Conservation (phyloP, 1,140 invertebrate species). For the Venustaconcha ellipsiformis region DNA sequence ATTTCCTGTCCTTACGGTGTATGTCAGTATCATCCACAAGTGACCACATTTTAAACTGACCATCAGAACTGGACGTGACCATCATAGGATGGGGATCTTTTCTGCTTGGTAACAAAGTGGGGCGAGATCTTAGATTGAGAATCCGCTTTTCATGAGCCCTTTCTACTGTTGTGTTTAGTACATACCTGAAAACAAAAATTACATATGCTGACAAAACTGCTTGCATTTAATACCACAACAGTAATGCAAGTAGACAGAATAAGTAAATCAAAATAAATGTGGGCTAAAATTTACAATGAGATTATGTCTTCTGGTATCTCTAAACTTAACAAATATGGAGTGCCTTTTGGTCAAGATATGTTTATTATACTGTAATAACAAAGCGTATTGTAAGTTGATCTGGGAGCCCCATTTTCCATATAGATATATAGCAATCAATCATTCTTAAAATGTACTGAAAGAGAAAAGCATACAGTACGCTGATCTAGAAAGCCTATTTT, state of each 20-base stretch:
- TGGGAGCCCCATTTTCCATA: no score
- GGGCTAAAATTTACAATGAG: neutral
- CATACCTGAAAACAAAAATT: conserved; percentile 72
- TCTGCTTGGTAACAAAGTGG: conserved; percentile 49
- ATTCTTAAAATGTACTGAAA: no score
- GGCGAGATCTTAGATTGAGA: conserved; percentile 76
- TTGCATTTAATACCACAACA: neutral
- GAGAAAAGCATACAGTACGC: no score
- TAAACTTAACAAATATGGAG: neutral
- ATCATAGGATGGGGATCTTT: conserved; percentile 62
- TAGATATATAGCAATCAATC: no score
- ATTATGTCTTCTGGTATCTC: neutral
- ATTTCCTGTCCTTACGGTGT: conserved; percentile 52
- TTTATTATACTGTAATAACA: no score
- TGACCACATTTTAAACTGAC: conserved; percentile 82
- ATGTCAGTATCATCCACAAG: conserved; percentile 70
- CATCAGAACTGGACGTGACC: conserved; percentile 78
- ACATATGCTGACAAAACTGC: neutral
- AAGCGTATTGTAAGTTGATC: no score
- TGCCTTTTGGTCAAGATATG: no score
- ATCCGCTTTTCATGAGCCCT: conserved; percentile 78
- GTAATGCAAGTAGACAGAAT: neutral
- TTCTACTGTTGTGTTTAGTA: conserved; percentile 81
- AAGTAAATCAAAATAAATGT: neutral
- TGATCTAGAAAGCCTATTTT: no score